Base-by-base conservation (phyloP, 2,797 vertebrate species). In the Malacoraja senta region DNA sequence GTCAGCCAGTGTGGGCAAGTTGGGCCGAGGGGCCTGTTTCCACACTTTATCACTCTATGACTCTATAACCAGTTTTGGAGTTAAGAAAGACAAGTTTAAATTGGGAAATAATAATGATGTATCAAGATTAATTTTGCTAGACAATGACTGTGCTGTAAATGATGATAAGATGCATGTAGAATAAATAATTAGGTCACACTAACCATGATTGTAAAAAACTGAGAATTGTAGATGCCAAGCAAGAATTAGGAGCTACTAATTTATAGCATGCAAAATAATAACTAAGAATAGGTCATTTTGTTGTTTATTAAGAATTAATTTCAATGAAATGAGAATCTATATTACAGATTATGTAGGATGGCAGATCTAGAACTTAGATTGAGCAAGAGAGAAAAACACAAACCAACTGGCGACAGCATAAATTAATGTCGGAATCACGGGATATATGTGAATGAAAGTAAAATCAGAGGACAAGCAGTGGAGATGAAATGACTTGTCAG, bases 371-470 rank as follows among this genome's bases (percentile, higher is more conserved):
- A 63, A n/a, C 29, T 65, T 86, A 63, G 29, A 86, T 8, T 58
- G 83, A 86, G 6, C 26, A 86, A 63, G 83, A n/a, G 17, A 86
- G 26, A 29, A 86, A 86, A 86, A 86, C 26, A 32, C 83, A 86
- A 58, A 65, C n/a, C 58, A 58, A 65, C 61, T 32, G 29, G 7
- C 83, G 15, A 13, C 29, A 63, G 81, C 29, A 86, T 86, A 84
- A 84, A 83, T 38, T 80, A 38, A 80, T 63, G 58, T n/a, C 83
- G 32, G 83, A 86, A 86, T 63, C 83, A 58, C n/a, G 53, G 81
- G 44, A 13, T 24, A 84, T 84, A 9, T 65, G 61, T 17, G 61
- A 86, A 29, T 86, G 61, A 65, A 86, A 32, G 29, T 13, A 32
- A 86, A 65, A 63, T 63, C 61, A 65, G 29, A 86, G 58, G 61